A percentile compares a stretch with the other conserved stretches of the same genome.
Evolutionary conservation across 2,888 invertebrate species (phyloP).

Genomic region (Smittia aterrima): DNA sequence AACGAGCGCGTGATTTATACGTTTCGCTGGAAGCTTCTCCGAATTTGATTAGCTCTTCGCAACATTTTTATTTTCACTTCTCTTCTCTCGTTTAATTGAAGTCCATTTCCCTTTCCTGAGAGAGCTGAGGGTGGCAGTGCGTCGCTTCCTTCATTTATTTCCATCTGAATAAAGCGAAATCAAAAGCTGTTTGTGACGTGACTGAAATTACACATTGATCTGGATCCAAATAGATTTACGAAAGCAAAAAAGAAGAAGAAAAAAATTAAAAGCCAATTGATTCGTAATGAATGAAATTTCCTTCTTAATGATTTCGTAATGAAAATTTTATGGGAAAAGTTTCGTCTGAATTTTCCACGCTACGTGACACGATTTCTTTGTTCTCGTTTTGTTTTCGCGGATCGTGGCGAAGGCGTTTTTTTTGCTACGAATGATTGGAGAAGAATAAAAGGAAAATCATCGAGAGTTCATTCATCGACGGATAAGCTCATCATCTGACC

Average conservation of each 20-base stretch:
- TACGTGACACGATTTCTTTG: slow-evolving; percentile 15
- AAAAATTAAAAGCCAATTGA: slow-evolving; percentile 29
- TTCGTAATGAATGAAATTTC: slow-evolving; percentile 25
- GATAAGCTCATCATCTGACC: slow-evolving; percentile 10
- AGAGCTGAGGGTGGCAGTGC: background rate
- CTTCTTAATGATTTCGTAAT: slow-evolving; percentile 34
- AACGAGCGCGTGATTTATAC: slow-evolving; percentile 23
- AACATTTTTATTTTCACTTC: background rate
- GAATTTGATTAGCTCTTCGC: slow-evolving; percentile 17
- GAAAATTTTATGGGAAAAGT: slow-evolving; percentile 40
- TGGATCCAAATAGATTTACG: background rate
- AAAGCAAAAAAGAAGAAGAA: slow-evolving; percentile 1
- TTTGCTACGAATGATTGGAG: background rate
- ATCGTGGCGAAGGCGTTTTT: background rate
- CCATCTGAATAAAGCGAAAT: no score
- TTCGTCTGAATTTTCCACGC: slow-evolving; percentile 18
- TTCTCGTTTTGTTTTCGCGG: background rate
- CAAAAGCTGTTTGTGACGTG: slow-evolving; percentile 24
- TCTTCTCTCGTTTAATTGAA: slow-evolving; percentile 1
- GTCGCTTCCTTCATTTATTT: no score
- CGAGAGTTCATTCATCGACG: background rate
- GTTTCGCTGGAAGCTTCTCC: background rate
- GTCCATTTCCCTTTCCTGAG: slow-evolving; percentile 11
- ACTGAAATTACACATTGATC: slow-evolving; percentile 28
- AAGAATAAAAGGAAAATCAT: slow-evolving; percentile 13